Base-by-base conservation (phyloP, 2,113 vertebrate genomes). In the Microcebus jonahi region DNA sequence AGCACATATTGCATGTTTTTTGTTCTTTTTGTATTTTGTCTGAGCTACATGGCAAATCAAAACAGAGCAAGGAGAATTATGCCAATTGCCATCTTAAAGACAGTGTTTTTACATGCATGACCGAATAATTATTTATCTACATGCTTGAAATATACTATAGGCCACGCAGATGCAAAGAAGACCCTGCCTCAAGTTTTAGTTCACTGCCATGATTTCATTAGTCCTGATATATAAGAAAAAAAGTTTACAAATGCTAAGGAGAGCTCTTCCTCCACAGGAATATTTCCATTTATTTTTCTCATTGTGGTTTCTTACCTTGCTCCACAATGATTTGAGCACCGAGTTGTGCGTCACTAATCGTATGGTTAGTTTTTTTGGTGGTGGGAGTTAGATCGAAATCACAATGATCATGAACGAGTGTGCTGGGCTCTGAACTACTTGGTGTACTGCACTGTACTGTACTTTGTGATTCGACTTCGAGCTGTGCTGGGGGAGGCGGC, bases 401-500 rank as follows among this genome's bases (percentile, higher is more conserved):
- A 87, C 1, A 0, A 67, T 70, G 48, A 96, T 34, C 31, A 42
- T 42, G 61, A 82, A 61, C 92, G 86, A 68, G 65, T 50, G 4
- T 20, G 6, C 59, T 0, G 25, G 68, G 68, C 68, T 57, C 39
- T 73, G 97, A 97, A 98, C 87, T 98, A 97, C 87, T 98, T 99
- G 81, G 98, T 98, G 8, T 99, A 99, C 59, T 99, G 98, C 59
- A 99, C 53, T 0, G 98, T 99, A 94, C 98, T 99, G 73, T 99
- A 99, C 93, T 99, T 99, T 23, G 98, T 99, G 75, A 99, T 98
- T 96, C 98, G 98, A 83, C 98, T 99, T 88, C 98, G 97, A 80
- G 98, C 92, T 73, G 98, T 98, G 67, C 98, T 97, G 0, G 99
- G 98, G 42, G 99, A 99, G 0, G 97, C 88, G 0, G 98, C 97